Evolutionary conservation across 2,888 invertebrate species (phyloP).

Genomic region (Diplazon laetatorius): DNA sequence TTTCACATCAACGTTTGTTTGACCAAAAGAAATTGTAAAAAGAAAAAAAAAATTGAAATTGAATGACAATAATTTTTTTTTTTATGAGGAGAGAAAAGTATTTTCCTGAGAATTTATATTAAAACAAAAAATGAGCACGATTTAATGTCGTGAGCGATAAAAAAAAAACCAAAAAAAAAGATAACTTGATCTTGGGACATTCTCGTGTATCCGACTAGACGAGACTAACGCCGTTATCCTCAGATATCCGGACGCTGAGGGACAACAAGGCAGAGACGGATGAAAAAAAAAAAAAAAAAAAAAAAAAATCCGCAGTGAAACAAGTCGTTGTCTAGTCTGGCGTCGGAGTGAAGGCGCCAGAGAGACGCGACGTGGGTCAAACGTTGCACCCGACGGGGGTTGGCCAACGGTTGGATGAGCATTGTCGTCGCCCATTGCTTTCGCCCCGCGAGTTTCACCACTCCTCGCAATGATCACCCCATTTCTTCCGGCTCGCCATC

Average conservation of each 20-base stretch:
- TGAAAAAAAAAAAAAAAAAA: no score
- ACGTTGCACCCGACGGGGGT: slow-evolving; percentile 65
- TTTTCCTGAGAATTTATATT: neutral
- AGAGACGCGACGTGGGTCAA: slow-evolving; percentile 70
- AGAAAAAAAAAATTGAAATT: neutral
- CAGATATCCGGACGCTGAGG: slow-evolving; percentile 71
- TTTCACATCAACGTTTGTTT: no score
- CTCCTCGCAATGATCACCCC: neutral
- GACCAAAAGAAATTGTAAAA: no score
- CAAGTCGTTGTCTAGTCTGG: slow-evolving; percentile 62
- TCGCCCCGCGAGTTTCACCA: slow-evolving; percentile 5
- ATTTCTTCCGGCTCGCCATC: no score
- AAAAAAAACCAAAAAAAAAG: neutral
- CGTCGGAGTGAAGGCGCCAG: slow-evolving; percentile 69
- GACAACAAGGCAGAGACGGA: slow-evolving; percentile 66
- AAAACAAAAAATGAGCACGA: neutral
- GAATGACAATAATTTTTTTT: no score
- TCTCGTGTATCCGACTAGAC: slow-evolving; percentile 9
- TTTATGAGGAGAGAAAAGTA: no score
- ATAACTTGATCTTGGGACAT: neutral
- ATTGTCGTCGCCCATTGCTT: slow-evolving; percentile 16
- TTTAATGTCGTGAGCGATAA: slow-evolving; percentile 24
- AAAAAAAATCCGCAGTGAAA: no score
- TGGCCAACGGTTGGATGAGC: slow-evolving; percentile 20
- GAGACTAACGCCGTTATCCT: slow-evolving; percentile 61